Percentiles rank a stretch among this genome's conserved stretches.
phyloP scores from a whole-genome alignment of 2,888 invertebrate genomes.

The Gisinianus flammeolus region DNA sequence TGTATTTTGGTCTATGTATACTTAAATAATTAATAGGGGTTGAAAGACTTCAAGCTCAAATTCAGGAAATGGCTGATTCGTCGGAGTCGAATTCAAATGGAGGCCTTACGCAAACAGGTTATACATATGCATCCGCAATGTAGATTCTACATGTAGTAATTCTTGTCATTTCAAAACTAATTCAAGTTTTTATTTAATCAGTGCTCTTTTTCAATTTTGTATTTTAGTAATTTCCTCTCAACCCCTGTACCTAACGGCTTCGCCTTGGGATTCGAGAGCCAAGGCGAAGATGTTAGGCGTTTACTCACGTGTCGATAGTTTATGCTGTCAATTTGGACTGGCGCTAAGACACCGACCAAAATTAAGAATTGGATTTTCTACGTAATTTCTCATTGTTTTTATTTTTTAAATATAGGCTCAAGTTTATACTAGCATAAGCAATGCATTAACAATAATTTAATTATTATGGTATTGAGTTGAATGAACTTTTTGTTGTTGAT shows the following conservation, averaged over 20 bases:
- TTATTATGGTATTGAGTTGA: too few species aligned
- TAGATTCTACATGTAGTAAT: neutral
- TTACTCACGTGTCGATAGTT: slow-evolving; percentile 75
- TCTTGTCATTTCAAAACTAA: too few species aligned
- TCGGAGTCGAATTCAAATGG: slow-evolving; percentile 42
- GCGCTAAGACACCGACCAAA: slow-evolving; percentile 56
- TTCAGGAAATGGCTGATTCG: slow-evolving; percentile 42
- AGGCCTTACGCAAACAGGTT: slow-evolving; percentile 40
- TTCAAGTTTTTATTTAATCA: neutral
- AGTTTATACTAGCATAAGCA: too few species aligned
- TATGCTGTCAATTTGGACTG: slow-evolving; percentile 66
- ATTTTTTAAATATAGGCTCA: too few species aligned
- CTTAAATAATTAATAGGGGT: too few species aligned
- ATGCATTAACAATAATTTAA: too few species aligned
- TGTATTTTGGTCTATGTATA: too few species aligned
- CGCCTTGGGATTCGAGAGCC: slow-evolving; percentile 77
- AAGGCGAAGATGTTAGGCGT: slow-evolving; percentile 76
- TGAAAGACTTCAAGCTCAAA: slow-evolving; percentile 55
- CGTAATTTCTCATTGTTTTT: too few species aligned
- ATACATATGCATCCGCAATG: too few species aligned
- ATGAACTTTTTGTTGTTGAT: too few species aligned
- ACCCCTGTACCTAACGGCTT: slow-evolving; percentile 74
- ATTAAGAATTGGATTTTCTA: slow-evolving; percentile 55
- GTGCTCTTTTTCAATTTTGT: neutral
- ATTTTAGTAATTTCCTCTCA: slow-evolving; percentile 71